These are phyloP conservation scores for Leptothorax acervorum DNA, from an alignment of 2,888 invertebrate genomes.

Conservation along the genomic window DNA sequence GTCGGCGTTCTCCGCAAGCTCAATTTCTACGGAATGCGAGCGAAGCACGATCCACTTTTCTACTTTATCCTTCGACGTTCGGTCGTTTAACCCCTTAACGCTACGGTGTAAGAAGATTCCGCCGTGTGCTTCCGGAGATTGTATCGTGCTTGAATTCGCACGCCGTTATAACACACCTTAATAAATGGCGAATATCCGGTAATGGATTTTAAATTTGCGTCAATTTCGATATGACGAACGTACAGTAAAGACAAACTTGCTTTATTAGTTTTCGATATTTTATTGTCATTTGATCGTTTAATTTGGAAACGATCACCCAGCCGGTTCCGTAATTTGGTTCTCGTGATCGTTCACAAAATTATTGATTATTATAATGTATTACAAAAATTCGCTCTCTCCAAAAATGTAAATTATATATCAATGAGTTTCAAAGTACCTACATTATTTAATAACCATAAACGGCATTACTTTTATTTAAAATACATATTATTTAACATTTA, in stretches of 20 bases:
- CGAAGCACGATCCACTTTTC: slow-evolving; percentile 71
- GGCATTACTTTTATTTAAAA: background rate
- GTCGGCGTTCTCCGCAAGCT: slow-evolving; percentile 67
- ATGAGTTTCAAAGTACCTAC: background rate
- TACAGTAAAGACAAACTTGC: background rate
- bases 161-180: background rate
- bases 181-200: slow-evolving; percentile 28
- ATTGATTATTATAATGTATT: background rate
- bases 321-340: background rate
- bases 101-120: slow-evolving; percentile 67
- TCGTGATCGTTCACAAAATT: too few species aligned
- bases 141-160: slow-evolving; percentile 60
- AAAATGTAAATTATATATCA: background rate
- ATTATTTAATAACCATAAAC: background rate
- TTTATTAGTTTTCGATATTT: slow-evolving; percentile 27
- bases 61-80: slow-evolving; percentile 65
- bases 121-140: slow-evolving; percentile 62
- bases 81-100: slow-evolving; percentile 59
- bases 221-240: background rate
- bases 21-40: slow-evolving; percentile 74
- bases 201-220: slow-evolving; percentile 25
- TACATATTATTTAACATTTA: background rate
- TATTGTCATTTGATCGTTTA: background rate
- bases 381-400: background rate
- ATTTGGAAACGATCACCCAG: background rate